Base-by-base conservation (phyloP, 2,888 invertebrate genomes). In the Polydrusus pterygomalis region DNA sequence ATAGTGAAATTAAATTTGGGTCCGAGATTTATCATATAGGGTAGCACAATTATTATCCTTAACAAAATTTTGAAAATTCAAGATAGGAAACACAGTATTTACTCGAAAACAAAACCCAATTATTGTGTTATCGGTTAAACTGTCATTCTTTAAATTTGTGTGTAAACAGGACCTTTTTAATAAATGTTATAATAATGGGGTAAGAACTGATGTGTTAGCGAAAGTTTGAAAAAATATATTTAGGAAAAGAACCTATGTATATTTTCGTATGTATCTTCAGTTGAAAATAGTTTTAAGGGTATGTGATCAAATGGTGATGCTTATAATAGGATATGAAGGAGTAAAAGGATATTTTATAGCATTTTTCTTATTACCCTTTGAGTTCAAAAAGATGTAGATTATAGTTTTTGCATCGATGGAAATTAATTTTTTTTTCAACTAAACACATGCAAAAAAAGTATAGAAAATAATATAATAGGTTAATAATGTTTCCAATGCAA, bases 101-200 rank as follows among this genome's bases (percentile, higher is more conserved):
- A n/a, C n/a, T n/a, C n/a, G 25, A 25, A 1, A 25, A 5, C 25
- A 25, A 25, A 3, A 25, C 5, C 25, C 25, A 25, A 25, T 25
- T n/a, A n/a, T n/a, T 1, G 25, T 1, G 1, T 25, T 25, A 25
- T 25, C 5, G 25, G 25, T 25, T 3, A 1, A 25, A 1, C 25
- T 25, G 25, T 25, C n/a, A n/a, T n/a, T n/a, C n/a, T n/a, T n/a
- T n/a, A 5, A 25, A 5, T 25, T 54, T 30, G 2, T 11, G 68
- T 74, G 74, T 68, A 74, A 74, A 74, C 74, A 40, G 68, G 68
- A 67, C 38, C 74, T 74, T 60, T 30, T 8, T 30, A 60, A 34
- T 9, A 34, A 34, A 60, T 49, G 51, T 11, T n/a, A 45, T 38
- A 62, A 38, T 51, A 6, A 43, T 62, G 73, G 60, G 5, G 58